Percentiles rank a stretch among this genome's conserved stretches.
phyloP scores from a whole-genome alignment of 1,140 invertebrate genomes.

The Scaptomyza pallida region DNA sequence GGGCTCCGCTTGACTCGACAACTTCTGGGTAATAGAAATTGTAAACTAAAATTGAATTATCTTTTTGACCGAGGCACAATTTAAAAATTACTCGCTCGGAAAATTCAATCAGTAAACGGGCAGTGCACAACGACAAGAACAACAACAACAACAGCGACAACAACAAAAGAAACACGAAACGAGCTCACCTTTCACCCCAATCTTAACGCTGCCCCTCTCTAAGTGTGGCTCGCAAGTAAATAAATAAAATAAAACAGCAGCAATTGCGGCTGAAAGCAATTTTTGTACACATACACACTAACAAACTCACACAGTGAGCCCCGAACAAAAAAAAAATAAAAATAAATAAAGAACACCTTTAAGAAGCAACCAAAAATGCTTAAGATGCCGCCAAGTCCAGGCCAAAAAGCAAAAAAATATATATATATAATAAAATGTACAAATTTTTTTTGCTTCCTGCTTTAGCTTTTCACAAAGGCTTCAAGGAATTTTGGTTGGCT shows the following conservation, averaged over 20 bases:
- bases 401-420: slow-evolving; percentile 55
- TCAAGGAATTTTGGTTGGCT: slow-evolving; percentile 54
- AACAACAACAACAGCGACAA: slow-evolving; percentile 29
- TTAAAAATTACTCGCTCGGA: slow-evolving; percentile 81
- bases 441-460: slow-evolving; percentile 37
- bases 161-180: slow-evolving; percentile 32
- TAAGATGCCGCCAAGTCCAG: slow-evolving; percentile 60
- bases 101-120: slow-evolving; percentile 75
- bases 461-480: slow-evolving; percentile 53
- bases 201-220: background rate
- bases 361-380: slow-evolving; percentile 65
- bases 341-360: slow-evolving; percentile 51
- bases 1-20: background rate
- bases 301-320: slow-evolving; percentile 21
- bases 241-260: slow-evolving; percentile 76
- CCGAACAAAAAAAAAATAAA: no score
- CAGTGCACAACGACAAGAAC: slow-evolving; percentile 23
- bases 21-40: slow-evolving; percentile 69
- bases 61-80: slow-evolving; percentile 71
- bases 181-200: slow-evolving; percentile 55
- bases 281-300: slow-evolving; percentile 34
- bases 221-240: slow-evolving; percentile 60
- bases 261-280: slow-evolving; percentile 65
- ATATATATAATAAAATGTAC: slow-evolving; percentile 59
- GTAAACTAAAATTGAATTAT: slow-evolving; percentile 80